Evolutionary conservation across 2,797 vertebrate genomes (phyloP).

Genomic region (Siniperca undulata): DNA sequence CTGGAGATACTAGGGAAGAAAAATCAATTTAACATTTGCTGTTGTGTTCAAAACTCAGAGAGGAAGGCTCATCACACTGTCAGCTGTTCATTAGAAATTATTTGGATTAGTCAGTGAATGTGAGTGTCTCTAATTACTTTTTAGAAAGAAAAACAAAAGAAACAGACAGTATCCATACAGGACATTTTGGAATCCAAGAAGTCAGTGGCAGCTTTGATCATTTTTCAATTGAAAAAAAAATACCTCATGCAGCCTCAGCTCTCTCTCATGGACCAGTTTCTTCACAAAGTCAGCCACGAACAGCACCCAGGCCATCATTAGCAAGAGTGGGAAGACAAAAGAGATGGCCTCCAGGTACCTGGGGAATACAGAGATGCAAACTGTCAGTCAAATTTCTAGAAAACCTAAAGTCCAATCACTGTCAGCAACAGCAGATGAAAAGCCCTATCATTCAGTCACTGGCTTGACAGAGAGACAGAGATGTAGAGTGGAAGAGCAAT

Average conservation of each 20-base stretch:
- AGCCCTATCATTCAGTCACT: constrained; percentile 41
- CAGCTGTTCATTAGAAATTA: background rate
- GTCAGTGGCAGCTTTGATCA: background rate
- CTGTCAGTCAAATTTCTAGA: constrained; percentile 64
- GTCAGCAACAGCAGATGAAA: constrained; percentile 56
- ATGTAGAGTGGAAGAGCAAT: constrained; percentile 34
- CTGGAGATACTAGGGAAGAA: background rate
- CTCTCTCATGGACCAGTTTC: constrained; percentile 96
- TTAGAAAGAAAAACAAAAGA: constrained; percentile 13
- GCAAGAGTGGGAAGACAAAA: constrained; percentile 93
- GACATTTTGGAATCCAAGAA: background rate
- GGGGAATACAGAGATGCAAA: constrained; percentile 63
- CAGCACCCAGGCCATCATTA: constrained; percentile 97
- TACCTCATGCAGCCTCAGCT: constrained; percentile 97
- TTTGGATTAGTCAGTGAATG: background rate
- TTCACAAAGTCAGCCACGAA: constrained; percentile 97
- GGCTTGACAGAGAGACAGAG: constrained; percentile 42
- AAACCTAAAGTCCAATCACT: constrained; percentile 59
- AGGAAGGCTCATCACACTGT: background rate
- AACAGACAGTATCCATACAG: background rate
- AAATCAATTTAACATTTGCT: constrained; percentile 10
- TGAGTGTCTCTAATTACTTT: background rate
- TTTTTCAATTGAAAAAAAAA: constrained; percentile 4
- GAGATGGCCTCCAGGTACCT: constrained; percentile 95
- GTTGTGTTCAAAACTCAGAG: constrained; percentile 2